phyloP scores from a whole-genome alignment of 2,113 vertebrate species.

The Toxostoma redivivum region DNA sequence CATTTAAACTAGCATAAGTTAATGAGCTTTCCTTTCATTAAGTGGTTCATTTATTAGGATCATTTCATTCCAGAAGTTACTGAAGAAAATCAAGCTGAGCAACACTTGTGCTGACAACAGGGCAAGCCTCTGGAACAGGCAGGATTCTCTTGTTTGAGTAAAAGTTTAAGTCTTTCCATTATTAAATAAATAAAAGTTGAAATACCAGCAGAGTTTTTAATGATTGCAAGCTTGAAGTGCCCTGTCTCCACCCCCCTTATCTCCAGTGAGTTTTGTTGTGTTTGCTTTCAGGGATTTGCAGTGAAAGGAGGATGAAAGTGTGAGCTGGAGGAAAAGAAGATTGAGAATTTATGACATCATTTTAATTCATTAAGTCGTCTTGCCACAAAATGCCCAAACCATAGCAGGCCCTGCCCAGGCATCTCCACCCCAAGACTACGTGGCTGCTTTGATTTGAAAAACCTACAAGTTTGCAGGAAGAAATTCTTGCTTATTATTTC shows the following conservation, averaged over 20 bases:
- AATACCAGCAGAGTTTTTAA: neutral
- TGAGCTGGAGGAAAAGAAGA: neutral
- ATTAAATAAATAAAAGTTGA: neutral
- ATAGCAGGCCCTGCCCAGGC: neutral
- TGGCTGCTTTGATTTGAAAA: neutral
- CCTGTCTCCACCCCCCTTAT: neutral
- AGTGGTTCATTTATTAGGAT: neutral
- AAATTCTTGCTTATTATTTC: neutral
- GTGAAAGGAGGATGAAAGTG: neutral
- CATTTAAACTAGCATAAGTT: neutral
- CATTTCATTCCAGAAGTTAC: neutral
- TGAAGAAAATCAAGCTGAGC: neutral
- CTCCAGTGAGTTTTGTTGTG: neutral
- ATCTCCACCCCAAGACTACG: neutral
- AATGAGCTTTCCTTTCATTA: neutral
- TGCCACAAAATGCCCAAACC: neutral
- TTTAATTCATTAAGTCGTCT: neutral
- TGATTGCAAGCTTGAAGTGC: neutral
- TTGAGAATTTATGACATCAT: neutral
- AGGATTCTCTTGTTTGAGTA: neutral
- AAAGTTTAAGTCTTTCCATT: neutral
- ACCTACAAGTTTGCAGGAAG: neutral
- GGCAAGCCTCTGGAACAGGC: neutral
- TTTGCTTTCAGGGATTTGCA: neutral
- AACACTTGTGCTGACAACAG: neutral